Base-by-base conservation (phyloP, 2,888 invertebrate genomes). In the Drosophila dives region DNA sequence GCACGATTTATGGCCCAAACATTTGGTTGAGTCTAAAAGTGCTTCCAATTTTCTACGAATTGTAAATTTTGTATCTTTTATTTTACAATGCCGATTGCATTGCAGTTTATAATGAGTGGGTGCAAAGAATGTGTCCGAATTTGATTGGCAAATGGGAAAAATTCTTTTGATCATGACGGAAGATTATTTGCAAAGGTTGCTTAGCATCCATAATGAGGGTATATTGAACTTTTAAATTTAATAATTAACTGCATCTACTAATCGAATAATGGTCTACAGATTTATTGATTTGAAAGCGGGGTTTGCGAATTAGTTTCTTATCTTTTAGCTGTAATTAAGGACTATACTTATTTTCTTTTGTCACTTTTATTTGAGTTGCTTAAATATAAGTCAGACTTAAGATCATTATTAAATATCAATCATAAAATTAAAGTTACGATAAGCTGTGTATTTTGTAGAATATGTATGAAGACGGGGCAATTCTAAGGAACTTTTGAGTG, bases 81-180 rank as follows among this genome's bases (percentile, higher is more conserved):
- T 38, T 72, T 59, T 42, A 60, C 74, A 68, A 59, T 63, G 48
- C 53, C 59, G 34, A 50, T 83, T 56, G 53, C 68, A 74, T 64
- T 83, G 75, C 81, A 81, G 81, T 81, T 75, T 84, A 81, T 81
- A 84, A 81, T 74, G 50, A 55, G 61, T 59, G 34, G 50, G 53
- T 50, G 49, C 71, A 56, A 66, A 66, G 77, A 77, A 61, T 49
- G 51, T 80, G 77, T 62, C 66, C 26, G 40, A 29, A 29, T 67
- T 77, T 80, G 80, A 83, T 80, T 80, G 80, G 84, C 80, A 80
- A 83, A 80, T 80, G 84, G 61, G 77, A 70, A 83, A 78, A 80
- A 53, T 45, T 81, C 81, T 62, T 81, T 81, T 84, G 85, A 84
- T 81, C 81, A 33, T 59, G 33, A 23, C n/a, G 42, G 26, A 15